Evolutionary conservation across 1,140 invertebrate genomes (phyloP).

Genomic region (Drosophila navojoa): DNA sequence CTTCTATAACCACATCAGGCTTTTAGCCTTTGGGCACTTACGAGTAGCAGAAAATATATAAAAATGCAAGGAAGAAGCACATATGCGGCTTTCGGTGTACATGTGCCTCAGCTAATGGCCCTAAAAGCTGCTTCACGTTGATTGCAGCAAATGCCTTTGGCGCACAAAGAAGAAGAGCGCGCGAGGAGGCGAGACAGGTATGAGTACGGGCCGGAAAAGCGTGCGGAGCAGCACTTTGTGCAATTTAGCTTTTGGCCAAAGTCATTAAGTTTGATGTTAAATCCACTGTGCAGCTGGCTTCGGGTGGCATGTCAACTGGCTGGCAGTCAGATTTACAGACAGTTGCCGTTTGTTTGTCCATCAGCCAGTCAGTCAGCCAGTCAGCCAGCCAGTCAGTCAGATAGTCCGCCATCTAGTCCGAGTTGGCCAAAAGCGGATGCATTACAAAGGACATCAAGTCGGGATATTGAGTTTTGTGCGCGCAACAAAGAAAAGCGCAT

Average conservation of each 20-base stretch:
- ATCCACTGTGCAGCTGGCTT: constrained; percentile 44
- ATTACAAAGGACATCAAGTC: constrained; percentile 81
- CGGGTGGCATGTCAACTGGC: constrained; percentile 58
- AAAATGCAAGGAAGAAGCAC: neutral
- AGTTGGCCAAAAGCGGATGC: constrained; percentile 66
- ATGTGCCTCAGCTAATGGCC: constrained; percentile 44
- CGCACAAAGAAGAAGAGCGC: neutral
- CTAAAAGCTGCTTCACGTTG: constrained; percentile 58
- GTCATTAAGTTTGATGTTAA: constrained; percentile 75
- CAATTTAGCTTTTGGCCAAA: constrained; percentile 75
- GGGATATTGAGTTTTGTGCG: constrained; percentile 79
- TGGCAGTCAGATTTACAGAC: constrained; percentile 62
- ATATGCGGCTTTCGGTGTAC: neutral
- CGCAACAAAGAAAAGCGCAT: constrained; percentile 79
- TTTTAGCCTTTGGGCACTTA: neutral
- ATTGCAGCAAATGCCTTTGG: constrained; percentile 42
- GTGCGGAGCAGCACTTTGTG: constrained; percentile 52
- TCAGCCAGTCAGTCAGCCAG: constrained; percentile 22
- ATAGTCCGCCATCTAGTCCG: neutral
- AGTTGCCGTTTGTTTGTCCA: constrained; percentile 35
- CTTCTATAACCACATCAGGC: too few relatives aligned
- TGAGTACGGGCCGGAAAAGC: neutral
- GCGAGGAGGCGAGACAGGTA: neutral
- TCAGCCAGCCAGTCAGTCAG: constrained; percentile 6
- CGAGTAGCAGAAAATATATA: neutral